These are phyloP conservation scores for Chaetops frenatus DNA, from an alignment of 2,113 vertebrate species.

Conservation along the genomic window DNA sequence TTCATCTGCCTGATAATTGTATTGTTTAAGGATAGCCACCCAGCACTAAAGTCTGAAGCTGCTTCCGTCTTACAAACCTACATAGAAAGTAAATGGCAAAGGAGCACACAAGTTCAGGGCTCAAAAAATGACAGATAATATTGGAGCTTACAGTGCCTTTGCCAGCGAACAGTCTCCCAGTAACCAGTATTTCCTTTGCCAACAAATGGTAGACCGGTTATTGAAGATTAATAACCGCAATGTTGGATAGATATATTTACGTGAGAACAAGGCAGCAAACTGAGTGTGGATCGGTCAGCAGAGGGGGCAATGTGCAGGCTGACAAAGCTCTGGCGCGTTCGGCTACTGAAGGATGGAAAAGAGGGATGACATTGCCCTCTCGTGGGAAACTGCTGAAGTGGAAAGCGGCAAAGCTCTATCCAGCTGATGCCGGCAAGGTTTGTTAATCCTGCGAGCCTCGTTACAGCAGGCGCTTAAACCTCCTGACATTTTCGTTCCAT, in stretches of 20 bases:
- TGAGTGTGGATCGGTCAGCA: neutral
- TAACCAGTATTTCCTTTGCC: neutral
- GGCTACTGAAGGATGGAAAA: neutral
- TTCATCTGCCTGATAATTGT: neutral
- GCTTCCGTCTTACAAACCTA: neutral
- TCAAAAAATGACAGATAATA: neutral
- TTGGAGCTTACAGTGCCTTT: neutral
- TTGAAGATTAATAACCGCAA: neutral
- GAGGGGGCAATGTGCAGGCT: fast-evolving
- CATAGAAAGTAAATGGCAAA: neutral
- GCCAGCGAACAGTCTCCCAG: neutral
- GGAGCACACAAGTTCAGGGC: neutral
- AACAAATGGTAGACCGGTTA: neutral
- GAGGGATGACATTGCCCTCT: constrained; percentile 51
- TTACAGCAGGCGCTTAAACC: neutral
- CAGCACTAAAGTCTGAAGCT: neutral
- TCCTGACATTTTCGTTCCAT: neutral
- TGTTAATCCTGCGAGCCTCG: neutral
- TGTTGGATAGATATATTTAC: neutral
- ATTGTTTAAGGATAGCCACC: neutral
- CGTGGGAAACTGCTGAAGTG: constrained; percentile 11
- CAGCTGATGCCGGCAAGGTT: neutral
- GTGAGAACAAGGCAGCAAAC: neutral
- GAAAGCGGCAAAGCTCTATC: neutral
- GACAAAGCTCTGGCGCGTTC: neutral